Evolutionary conservation across 2,113 vertebrate species (phyloP).

Genomic region (Lepus europaeus): DNA sequence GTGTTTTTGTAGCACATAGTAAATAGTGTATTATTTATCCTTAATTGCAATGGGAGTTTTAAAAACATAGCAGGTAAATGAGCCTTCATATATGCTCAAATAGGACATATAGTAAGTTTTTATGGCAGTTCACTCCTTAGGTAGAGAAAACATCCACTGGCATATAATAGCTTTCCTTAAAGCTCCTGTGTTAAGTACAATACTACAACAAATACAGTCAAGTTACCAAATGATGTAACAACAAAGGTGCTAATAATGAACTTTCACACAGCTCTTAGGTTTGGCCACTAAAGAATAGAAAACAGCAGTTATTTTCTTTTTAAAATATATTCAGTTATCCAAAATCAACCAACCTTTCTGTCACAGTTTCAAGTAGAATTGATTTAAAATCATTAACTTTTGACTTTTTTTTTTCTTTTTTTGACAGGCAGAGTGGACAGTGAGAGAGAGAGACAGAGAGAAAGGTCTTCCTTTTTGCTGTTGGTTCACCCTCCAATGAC

Average conservation of each 20-base stretch:
- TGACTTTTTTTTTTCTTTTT: not conserved
- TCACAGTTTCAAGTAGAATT: slow-evolving; percentile 58
- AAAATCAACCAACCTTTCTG: slow-evolving; percentile 40
- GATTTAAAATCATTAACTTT: slow-evolving; percentile 60
- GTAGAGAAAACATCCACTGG: slow-evolving; percentile 38
- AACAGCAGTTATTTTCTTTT: slow-evolving; percentile 9
- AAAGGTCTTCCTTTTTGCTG: too few species aligned
- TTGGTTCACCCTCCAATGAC: too few species aligned
- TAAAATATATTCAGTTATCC: slow-evolving; percentile 1
- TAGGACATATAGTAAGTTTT: not conserved
- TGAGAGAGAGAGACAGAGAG: too few species aligned
- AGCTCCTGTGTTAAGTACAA: not conserved
- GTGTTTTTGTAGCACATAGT: slow-evolving; percentile 15
- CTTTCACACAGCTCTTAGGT: slow-evolving; percentile 41
- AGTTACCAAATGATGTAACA: slow-evolving; percentile 52
- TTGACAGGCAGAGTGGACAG: too few species aligned
- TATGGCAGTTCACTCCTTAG: slow-evolving; percentile 38
- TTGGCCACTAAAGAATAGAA: slow-evolving; percentile 25
- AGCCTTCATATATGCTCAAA: not conserved
- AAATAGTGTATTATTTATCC: slow-evolving; percentile 22
- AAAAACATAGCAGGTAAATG: slow-evolving; percentile 43
- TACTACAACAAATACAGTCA: slow-evolving; percentile 32
- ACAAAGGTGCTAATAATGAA: slow-evolving; percentile 38
- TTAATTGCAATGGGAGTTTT: slow-evolving; percentile 29
- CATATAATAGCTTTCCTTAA: slow-evolving; percentile 19